phyloP scores from a whole-genome alignment of 1,140 invertebrate species.

The Phocides pigmalion region DNA sequence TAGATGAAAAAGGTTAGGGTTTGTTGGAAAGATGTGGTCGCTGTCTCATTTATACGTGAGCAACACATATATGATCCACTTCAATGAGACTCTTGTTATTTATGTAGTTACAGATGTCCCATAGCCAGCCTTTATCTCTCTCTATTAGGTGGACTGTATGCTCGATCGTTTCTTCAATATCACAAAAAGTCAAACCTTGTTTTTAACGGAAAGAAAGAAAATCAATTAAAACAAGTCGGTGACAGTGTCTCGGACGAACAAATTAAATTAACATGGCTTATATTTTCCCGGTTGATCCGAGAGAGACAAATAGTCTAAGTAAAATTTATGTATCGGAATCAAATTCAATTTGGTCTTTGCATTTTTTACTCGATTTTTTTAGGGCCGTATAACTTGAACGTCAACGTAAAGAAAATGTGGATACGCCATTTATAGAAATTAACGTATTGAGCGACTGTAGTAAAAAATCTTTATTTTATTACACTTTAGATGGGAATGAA shows the following conservation, averaged over 20 bases:
- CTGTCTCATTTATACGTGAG: no score
- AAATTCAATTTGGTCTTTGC: constrained; percentile 81
- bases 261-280: constrained; percentile 80
- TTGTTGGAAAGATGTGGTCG: no score
- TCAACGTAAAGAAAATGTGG: constrained; percentile 50
- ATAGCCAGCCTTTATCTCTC: no score
- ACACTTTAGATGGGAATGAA: not conserved
- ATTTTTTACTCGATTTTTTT: constrained; percentile 77
- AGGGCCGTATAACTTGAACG: constrained; percentile 60
- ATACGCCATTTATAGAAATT: constrained; percentile 39
- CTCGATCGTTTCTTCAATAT: no score
- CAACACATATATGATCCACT: no score
- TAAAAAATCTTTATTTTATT: not conserved
- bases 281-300: constrained; percentile 72
- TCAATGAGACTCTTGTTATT: no score
- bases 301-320: constrained; percentile 80
- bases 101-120: no score
- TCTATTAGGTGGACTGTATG: no score
- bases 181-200: not conserved
- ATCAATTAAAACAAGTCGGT: constrained; percentile 68
- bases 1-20: no score
- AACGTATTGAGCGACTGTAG: constrained; percentile 7
- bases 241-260: constrained; percentile 64
- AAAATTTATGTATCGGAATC: constrained; percentile 83
- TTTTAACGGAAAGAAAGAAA: constrained; percentile 44